Base-by-base conservation (phyloP, 1,140 invertebrate genomes). In the Frieseomelitta varia region DNA sequence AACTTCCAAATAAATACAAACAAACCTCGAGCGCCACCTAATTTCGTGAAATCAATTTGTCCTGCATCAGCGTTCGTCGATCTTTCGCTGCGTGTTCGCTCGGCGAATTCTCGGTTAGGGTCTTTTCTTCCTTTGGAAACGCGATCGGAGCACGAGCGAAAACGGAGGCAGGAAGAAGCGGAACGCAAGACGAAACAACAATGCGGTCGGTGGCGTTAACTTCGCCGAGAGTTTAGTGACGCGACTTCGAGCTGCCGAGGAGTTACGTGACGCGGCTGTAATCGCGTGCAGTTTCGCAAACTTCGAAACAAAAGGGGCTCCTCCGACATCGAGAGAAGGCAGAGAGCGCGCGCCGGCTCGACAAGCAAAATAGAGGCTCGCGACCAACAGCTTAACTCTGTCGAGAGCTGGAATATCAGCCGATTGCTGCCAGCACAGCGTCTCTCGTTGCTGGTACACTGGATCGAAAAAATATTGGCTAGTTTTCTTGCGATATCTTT, bases 201-300 rank as follows among this genome's bases (percentile, higher is more conserved):
- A 81, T 87, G 79, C 73, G 65, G 88, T 89, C 86, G 86, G 90
- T 90, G 87, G 84, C 81, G 84, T 87, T 84, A 85, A 90, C 87
- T 91, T 92, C 84, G 84, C 76, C 76, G 75, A 84, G 87, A 90
- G 91, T 91, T 90, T 86, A 88, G 74, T 79, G 88, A 90, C 87
- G 90, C 73, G 80, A 83, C 85, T 90, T 83, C 84, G 72, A 85
- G 78, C 86, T 80, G 76, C 10, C 81, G 61, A 80, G 87, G 86
- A 92, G 89, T 93, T 93, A 93, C 91, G 91, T 92, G 91, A 92
- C 89, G 90, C 90, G 84, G 88, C 88, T 83, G 85, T 90, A 92
- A 92, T 93, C 92, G 92, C 90, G 90, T 91, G 87, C 81, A 89
- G 86, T 90, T 92, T 91, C 88, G 90, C 88, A 87, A 93, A 93